phyloP scores from a whole-genome alignment of 2,113 vertebrate species.

The Anolis carolinensis region DNA sequence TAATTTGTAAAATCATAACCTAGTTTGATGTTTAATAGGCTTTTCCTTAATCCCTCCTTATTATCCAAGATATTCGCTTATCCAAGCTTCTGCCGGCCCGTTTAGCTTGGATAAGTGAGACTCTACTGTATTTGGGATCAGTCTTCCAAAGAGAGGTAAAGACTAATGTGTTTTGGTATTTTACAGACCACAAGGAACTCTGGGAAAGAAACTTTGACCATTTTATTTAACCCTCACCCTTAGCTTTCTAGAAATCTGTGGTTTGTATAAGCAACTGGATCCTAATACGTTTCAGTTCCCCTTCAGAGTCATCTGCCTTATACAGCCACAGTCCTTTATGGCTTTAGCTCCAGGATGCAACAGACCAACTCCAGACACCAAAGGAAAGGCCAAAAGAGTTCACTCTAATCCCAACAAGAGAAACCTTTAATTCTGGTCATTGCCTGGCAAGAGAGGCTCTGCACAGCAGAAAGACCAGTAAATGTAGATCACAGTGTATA shows the following conservation, averaged over 20 bases:
- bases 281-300: not conserved
- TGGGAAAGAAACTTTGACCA: not conserved
- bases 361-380: not conserved
- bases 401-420: not conserved
- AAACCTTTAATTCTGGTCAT: not conserved
- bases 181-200: not conserved
- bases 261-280: not conserved
- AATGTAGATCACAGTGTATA: not conserved
- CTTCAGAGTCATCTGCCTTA: not conserved
- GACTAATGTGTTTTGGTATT: not conserved
- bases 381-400: not conserved
- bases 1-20: too few species aligned
- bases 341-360: not conserved
- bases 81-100: too few species aligned
- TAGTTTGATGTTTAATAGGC: too few species aligned
- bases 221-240: not conserved
- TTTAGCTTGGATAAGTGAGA: too few species aligned
- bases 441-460: not conserved
- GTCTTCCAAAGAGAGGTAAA: not conserved
- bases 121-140: not conserved
- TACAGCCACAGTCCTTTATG: not conserved
- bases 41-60: too few species aligned
- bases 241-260: not conserved
- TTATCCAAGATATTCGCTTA: too few species aligned
- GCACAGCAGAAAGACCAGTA: not conserved